Evolutionary conservation across 2,797 vertebrate species (phyloP).

Genomic region (Anas bernieri): DNA sequence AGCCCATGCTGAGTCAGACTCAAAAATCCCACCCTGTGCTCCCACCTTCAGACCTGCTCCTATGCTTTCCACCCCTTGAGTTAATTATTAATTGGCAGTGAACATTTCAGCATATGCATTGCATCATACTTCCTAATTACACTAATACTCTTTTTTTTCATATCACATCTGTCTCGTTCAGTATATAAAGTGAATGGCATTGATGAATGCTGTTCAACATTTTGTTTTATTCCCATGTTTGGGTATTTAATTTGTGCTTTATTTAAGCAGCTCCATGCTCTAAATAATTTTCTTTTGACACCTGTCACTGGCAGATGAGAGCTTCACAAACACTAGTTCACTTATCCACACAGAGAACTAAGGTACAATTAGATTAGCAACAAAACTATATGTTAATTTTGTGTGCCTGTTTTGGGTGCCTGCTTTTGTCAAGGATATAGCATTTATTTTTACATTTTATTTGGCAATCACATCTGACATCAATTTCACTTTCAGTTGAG

Average conservation of each 20-base stretch:
- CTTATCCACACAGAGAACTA: not conserved
- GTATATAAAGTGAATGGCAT: not conserved
- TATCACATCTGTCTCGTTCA: not conserved
- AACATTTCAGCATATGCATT: not conserved
- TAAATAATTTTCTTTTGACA: not conserved
- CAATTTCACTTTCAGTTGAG: not conserved
- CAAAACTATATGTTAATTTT: not conserved
- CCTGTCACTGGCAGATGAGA: not conserved
- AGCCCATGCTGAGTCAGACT: not conserved
- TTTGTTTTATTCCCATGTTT: not conserved
- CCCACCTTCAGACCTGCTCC: not conserved
- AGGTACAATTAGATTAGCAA: not conserved
- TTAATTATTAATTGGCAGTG: not conserved
- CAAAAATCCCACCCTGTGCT: not conserved
- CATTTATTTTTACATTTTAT: not conserved
- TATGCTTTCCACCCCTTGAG: not conserved
- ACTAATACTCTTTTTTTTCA: not conserved
- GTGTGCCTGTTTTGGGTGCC: not conserved
- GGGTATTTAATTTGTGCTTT: not conserved
- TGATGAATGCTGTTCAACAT: not conserved
- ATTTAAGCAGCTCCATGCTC: not conserved
- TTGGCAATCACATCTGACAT: not conserved
- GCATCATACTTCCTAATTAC: not conserved
- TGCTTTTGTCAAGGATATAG: not conserved
- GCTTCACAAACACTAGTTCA: not conserved